Evolutionary conservation across 2,888 invertebrate genomes (phyloP).

Genomic region (Cartodere bifasciata): DNA sequence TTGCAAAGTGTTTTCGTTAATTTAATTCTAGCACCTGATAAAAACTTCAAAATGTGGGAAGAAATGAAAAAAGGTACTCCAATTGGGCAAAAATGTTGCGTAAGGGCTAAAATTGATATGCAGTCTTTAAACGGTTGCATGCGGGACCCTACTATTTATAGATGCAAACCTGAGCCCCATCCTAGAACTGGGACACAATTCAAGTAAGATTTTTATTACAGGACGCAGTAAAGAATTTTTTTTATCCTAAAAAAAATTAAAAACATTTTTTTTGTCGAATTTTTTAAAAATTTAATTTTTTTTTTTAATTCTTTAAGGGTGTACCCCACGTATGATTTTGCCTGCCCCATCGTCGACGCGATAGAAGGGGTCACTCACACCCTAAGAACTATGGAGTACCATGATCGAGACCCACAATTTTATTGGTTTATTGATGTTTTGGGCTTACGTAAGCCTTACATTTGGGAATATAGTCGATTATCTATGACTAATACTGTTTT

Average conservation of each 20-base stretch:
- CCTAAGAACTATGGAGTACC: conserved; percentile 95
- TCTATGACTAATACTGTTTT: conserved; percentile 98
- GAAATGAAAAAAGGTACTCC: conserved; percentile 84
- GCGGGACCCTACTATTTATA: conserved; percentile 96
- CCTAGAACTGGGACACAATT: conserved; percentile 88
- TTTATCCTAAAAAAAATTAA: conserved; percentile 6
- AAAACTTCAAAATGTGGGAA: conserved; percentile 81
- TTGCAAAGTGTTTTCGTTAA: conserved; percentile 10
- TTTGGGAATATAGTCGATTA: conserved; percentile 92
- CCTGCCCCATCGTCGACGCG: conserved; percentile 97
- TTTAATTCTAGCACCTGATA: conserved; percentile 52
- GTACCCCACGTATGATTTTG: conserved; percentile 99
- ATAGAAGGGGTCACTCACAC: conserved; percentile 97
- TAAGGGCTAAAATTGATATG: conserved; percentile 97
- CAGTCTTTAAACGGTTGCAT: conserved; percentile 89
- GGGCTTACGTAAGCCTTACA: conserved; percentile 75
- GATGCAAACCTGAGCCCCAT: conserved; percentile 93
- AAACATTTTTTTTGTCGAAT: conserved; percentile 8
- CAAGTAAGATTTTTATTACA: conserved; percentile 49
- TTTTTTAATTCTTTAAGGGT: conserved; percentile 49
- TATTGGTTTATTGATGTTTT: conserved; percentile 92
- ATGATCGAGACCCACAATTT: conserved; percentile 95
- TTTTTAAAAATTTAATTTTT: not conserved
- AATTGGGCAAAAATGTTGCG: conserved; percentile 78
- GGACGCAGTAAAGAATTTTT: conserved; percentile 3